A percentile compares a stretch with the other conserved stretches of the same genome.
These are phyloP conservation scores for Oscheius sp. DNA, from an alignment of 2,888 invertebrate genomes.

Conservation along the genomic window DNA sequence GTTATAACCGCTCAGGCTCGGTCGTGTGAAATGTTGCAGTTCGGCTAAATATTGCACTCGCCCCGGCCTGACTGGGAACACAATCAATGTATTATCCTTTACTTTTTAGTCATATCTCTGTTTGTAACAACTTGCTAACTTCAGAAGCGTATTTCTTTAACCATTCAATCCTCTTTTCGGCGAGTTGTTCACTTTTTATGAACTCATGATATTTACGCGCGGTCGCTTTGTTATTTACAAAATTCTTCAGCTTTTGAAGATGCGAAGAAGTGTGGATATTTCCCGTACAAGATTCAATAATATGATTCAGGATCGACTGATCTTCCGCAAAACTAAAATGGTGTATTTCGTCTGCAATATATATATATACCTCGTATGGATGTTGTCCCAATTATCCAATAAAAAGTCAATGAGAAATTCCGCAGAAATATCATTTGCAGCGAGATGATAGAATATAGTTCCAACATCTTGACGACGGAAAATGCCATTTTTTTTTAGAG, in stretches of 20 bases:
- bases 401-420: neutral
- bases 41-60: conserved; percentile 25
- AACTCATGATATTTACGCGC: neutral
- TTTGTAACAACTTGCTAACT: neutral
- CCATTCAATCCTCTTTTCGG: conserved; percentile 2
- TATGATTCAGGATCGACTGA: neutral
- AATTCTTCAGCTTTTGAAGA: conserved; percentile 6
- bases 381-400: conserved; percentile 4
- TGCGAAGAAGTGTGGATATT: neutral
- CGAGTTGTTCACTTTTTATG: neutral
- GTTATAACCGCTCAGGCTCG: neutral
- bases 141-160: conserved; percentile 4
- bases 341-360: neutral
- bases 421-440: neutral
- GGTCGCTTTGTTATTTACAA: neutral
- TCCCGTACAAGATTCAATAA: neutral
- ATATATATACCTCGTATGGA: neutral
- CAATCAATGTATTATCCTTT: neutral
- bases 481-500: neutral
- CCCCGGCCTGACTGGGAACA: conserved; percentile 13
- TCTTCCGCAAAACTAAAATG: conserved; percentile 1
- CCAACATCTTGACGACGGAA: conserved; percentile 7
- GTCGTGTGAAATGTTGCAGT: conserved; percentile 24
- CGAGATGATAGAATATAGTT: neutral
- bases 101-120: neutral